Percentiles rank a stretch among this genome's conserved stretches.
These are phyloP conservation scores for Tiphia femorata DNA, from an alignment of 2,888 invertebrate genomes.

Conservation along the genomic window DNA sequence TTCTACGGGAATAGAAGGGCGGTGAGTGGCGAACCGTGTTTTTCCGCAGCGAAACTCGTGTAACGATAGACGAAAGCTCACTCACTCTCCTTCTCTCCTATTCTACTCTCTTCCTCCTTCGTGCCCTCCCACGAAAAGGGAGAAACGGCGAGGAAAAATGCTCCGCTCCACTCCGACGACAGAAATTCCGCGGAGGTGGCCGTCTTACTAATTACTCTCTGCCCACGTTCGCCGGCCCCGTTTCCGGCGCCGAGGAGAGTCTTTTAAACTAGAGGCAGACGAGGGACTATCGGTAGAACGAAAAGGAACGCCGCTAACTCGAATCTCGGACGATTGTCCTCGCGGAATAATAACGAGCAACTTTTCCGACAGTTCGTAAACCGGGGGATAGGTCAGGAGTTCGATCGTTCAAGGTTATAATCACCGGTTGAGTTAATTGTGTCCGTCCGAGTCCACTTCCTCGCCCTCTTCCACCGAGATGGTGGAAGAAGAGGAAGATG, in stretches of 20 bases:
- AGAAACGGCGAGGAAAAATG: slow-evolving; percentile 36
- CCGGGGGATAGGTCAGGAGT: slow-evolving; percentile 8
- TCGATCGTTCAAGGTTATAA: neutral
- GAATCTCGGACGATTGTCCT: slow-evolving; percentile 23
- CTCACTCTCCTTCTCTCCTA: neutral
- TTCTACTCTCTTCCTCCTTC: neutral
- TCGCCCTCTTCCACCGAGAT: no score
- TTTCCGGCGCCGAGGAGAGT: no score
- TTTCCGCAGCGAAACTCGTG: slow-evolving; percentile 16
- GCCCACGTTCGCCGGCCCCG: no score
- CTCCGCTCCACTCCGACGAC: slow-evolving; percentile 15
- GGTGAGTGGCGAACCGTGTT: slow-evolving; percentile 41
- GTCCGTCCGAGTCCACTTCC: neutral
- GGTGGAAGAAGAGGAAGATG: no score
- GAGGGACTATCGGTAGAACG: neutral
- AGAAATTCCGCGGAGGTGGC: no score
- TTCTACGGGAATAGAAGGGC: neutral
- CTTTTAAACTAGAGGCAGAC: neutral
- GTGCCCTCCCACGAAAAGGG: no score
- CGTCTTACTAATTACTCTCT: no score
- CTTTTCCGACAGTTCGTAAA: slow-evolving; percentile 4
- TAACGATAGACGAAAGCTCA: neutral
- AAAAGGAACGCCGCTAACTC: slow-evolving; percentile 10
- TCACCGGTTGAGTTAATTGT: slow-evolving; percentile 5
- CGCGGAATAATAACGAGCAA: slow-evolving; percentile 28